Base-by-base conservation (phyloP, 2,888 invertebrate genomes). In the Drosophila pseudotalamancana region DNA sequence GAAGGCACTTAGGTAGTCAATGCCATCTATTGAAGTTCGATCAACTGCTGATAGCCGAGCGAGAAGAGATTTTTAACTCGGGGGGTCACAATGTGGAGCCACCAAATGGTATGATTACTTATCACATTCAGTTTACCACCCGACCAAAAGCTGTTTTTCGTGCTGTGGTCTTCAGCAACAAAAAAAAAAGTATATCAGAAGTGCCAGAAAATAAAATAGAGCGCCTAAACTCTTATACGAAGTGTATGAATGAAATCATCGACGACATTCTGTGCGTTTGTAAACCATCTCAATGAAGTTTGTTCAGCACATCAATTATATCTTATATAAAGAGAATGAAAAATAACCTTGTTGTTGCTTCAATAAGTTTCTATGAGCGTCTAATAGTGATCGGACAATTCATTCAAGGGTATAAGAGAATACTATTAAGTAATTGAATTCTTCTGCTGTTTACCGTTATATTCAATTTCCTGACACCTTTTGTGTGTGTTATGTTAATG, bases 1-100 rank as follows among this genome's bases (percentile, higher is more conserved):
- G 6, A 0, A 32, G 23, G 5, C 6, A 43, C 11, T 14, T 32
- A 3, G 9, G n/a, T 0, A 19, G 5, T 1, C 11, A n/a, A 4
- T 71, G 72, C 18, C 4, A 23, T 43, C 37, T 9, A 2, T 14
- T 72, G 14, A 6, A 43, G 18, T 29, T 71, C 0, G 9, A n/a
- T 1, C 25, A 34, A 2, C 1, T 71, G 1, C 11, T 53, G 8
- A 31, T 8, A 0, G 49, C 21, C 6, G 65, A 69, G 9, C 39
- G 19, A 1, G 14, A 31, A 1, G 9, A 16, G 16, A 51, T 32
- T 12, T 57, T 43, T 1, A 18, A 59, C 16, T 12, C 14, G 0
- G 5, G 40, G 12, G 68, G 68, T 0, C 6, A 6, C 11, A 21
- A 42, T 6, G 9, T 56, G 9, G 2, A n/a, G 0, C 16, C 49